Evolutionary conservation across 2,888 invertebrate species (phyloP), one percentile per base, ranked within the genome.

Genomic region (Cataglyphis rosenhaueri): DNA sequence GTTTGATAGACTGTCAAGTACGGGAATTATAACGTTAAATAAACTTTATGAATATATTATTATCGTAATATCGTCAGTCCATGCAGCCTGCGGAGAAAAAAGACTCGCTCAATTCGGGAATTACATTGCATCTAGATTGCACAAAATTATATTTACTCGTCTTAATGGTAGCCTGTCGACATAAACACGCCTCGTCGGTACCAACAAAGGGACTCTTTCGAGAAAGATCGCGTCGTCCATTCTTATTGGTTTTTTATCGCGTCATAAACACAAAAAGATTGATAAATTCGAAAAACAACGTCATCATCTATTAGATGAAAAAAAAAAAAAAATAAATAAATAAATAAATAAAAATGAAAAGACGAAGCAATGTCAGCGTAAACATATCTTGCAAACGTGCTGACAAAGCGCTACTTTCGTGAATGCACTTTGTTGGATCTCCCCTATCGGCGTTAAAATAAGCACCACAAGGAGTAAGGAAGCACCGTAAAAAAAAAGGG

Each of bases 141-240:
- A 84, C 85, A 88, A 89, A 89, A 87, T 87, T 89, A 88, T 86
- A 86, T 88, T 89, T 88, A 85, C 86, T 89, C 88, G 84, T 83
- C 83, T 73, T 89, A 88, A 89, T 89, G 82, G 84, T 83, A 81
- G 89, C 84, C 86, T 88, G 88, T 90, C 86, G 84, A 88, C 84
- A 52, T 57, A 55, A 78, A 64, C 84, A 88, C 89, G 88, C 88
- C 89, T 88, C 59, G 85, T 81, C 88, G 88, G 87, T 85, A 71
- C 74, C 85, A 65, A 88, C 87, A 88, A 88, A 86, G 87, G 83
- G 68, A 68, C 74, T 81, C 64, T 44, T 44, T 78, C 55, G 44
- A 65, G 52, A 68, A 65, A 84, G 76, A 82, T 84, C 55, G 35
- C 21, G 21, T 81, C 78, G 81, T 61, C 57, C 68, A 76, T 81